Percentiles rank a stretch among this genome's conserved stretches.
Evolutionary conservation across 2,888 invertebrate genomes (phyloP).

Genomic region (Drosophila putrida): DNA sequence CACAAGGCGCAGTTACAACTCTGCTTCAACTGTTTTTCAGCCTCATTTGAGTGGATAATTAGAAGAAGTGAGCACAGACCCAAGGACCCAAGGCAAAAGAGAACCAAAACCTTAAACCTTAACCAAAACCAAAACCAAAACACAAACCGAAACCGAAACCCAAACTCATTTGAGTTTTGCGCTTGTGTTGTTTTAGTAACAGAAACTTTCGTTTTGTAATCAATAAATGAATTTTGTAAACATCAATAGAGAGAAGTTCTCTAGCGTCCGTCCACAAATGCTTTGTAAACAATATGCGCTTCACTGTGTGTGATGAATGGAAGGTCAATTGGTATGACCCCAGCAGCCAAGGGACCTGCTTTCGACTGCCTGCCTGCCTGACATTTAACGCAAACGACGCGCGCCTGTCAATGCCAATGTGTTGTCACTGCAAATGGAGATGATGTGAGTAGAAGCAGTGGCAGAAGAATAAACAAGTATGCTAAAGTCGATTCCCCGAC

Average conservation of each 20-base stretch:
- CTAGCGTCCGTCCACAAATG: constrained; percentile 27
- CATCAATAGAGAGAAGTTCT: constrained; percentile 57
- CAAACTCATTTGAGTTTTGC: constrained; percentile 22
- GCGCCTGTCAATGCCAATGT: constrained; percentile 74
- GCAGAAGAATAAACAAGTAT: background rate
- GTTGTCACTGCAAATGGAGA: constrained; percentile 54
- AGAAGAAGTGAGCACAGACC: constrained; percentile 32
- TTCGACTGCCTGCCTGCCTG: constrained; percentile 36
- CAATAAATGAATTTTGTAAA: constrained; percentile 76
- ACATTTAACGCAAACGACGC: constrained; percentile 75
- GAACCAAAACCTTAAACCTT: background rate
- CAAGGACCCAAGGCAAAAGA: background rate
- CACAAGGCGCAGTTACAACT: constrained; percentile 18
- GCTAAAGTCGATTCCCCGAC: too few species aligned
- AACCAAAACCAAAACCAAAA: background rate
- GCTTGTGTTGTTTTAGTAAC: constrained; percentile 66
- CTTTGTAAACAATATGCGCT: constrained; percentile 66
- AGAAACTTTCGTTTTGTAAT: constrained; percentile 61
- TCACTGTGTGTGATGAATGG: constrained; percentile 68
- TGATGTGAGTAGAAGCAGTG: constrained; percentile 41
- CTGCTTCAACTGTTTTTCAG: constrained; percentile 56
- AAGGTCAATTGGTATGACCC: constrained; percentile 79
- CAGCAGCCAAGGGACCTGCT: constrained; percentile 34
- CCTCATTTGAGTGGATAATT: constrained; percentile 74
- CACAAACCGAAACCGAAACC: constrained; percentile 8